Percentiles rank a stretch among this genome's conserved stretches.
Conservation (phyloP, 2,797 vertebrate genomes). For the Periparus ater region DNA sequence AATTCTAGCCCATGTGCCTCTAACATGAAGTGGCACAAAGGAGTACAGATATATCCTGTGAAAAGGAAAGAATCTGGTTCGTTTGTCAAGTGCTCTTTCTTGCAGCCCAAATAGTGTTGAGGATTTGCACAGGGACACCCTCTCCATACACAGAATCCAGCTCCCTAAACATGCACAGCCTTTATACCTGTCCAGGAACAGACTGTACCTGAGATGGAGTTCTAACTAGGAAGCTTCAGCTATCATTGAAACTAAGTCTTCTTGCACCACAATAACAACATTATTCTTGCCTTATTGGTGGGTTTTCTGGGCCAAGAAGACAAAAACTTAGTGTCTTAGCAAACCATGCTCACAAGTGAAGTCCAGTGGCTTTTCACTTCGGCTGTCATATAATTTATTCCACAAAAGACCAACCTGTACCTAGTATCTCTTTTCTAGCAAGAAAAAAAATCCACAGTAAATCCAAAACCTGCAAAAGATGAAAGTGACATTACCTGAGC, state of each 20-base stretch:
- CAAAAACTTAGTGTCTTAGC: background rate
- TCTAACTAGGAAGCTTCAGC: background rate
- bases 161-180: background rate
- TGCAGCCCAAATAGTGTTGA: background rate
- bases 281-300: background rate
- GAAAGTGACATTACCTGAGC: background rate
- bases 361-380: background rate
- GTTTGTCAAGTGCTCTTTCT: background rate
- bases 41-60: background rate
- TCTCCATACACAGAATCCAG: background rate
- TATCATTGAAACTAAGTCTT: background rate
- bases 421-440: background rate
- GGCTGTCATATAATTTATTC: background rate
- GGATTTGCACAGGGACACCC: background rate
- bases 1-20: background rate
- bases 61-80: background rate
- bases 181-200: background rate
- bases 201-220: accelerated
- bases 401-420: background rate
- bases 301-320: background rate
- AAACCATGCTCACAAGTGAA: background rate
- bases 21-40: background rate
- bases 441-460: background rate
- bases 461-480: background rate
- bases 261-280: background rate